phyloP scores from a whole-genome alignment of 2,113 vertebrate species.

The Apodemus speciosus region DNA sequence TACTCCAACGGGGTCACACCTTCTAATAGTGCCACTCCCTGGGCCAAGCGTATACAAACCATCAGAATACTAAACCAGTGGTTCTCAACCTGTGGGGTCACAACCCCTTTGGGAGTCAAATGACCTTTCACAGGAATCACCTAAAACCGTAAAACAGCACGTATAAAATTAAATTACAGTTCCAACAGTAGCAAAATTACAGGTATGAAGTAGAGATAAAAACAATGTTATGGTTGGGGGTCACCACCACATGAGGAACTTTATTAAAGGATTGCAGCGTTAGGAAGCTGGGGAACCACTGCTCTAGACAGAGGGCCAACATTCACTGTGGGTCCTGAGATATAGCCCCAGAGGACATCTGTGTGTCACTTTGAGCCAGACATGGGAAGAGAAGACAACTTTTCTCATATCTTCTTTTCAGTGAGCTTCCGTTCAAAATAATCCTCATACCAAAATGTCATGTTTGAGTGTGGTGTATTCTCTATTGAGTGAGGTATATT shows the following conservation, averaged over 20 bases:
- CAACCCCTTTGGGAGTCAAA: background rate
- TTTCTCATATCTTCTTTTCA: background rate
- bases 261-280: background rate
- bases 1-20: too few species aligned
- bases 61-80: too few species aligned
- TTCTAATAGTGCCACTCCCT: too few species aligned
- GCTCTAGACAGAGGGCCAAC: background rate
- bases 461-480: background rate
- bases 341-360: background rate
- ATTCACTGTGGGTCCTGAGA: background rate
- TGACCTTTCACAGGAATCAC: background rate
- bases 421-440: background rate
- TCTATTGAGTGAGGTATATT: background rate
- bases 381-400: background rate
- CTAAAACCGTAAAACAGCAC: background rate
- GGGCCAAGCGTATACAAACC: too few species aligned
- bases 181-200: background rate
- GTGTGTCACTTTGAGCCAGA: background rate
- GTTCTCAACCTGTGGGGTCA: background rate
- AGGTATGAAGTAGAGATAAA: background rate
- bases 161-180: background rate
- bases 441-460: background rate
- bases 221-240: background rate
- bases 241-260: background rate
- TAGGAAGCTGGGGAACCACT: background rate